Percentiles rank a stretch among this genome's conserved stretches.
Conservation (phyloP, 1,140 invertebrate genomes). For the Choristoneura fumiferana region DNA sequence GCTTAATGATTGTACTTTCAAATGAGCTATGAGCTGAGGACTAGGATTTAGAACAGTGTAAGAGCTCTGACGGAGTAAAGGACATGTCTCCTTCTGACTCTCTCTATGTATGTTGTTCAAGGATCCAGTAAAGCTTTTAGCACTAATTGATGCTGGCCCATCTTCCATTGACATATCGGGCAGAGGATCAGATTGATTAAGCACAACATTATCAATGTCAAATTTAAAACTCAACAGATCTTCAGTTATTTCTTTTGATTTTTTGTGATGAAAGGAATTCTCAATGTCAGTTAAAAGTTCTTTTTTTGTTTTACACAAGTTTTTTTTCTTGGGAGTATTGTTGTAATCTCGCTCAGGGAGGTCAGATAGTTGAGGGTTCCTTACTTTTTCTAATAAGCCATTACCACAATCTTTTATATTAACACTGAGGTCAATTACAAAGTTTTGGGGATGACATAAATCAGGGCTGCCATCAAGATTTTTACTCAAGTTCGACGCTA, state of each 20-base stretch:
- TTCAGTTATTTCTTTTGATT: constrained; percentile 23
- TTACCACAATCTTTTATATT: constrained; percentile 55
- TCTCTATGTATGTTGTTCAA: constrained; percentile 65
- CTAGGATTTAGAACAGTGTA: constrained; percentile 82
- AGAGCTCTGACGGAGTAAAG: constrained; percentile 80
- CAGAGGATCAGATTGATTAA: constrained; percentile 33
- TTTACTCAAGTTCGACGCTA: too few relatives aligned
- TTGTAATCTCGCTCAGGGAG: constrained; percentile 57
- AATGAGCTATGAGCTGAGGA: constrained; percentile 80
- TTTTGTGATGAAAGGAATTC: constrained; percentile 14
- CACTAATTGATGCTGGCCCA: constrained; percentile 55
- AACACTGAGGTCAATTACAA: constrained; percentile 55
- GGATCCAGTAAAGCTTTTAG: constrained; percentile 74
- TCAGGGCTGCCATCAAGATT: not conserved
- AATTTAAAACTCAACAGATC: constrained; percentile 39
- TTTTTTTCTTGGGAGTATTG: constrained; percentile 32
- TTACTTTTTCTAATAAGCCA: not conserved
- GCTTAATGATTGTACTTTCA: constrained; percentile 74
- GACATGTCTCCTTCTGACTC: constrained; percentile 41
- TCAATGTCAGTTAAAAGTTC: constrained; percentile 28
- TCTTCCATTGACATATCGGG: constrained; percentile 40
- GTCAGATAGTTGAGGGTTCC: constrained; percentile 31
- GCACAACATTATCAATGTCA: constrained; percentile 38
- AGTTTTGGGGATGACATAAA: constrained; percentile 45
- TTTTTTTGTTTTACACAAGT: constrained; percentile 26